phyloP scores from a whole-genome alignment of 1,140 invertebrate genomes.

The Anastatus disparis region DNA sequence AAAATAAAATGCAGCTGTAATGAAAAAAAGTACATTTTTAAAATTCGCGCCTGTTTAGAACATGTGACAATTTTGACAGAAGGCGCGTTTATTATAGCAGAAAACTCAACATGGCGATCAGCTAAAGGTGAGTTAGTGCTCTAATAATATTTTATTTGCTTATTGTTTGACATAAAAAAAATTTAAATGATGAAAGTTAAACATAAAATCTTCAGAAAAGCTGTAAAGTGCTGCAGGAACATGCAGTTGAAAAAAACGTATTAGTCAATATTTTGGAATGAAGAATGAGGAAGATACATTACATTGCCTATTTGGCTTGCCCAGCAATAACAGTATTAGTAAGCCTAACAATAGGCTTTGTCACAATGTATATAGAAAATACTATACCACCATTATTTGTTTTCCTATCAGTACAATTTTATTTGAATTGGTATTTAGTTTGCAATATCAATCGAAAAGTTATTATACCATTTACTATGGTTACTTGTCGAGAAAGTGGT shows the following conservation, averaged over 20 bases:
- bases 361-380: constrained; percentile 51
- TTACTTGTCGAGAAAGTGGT: constrained; percentile 8
- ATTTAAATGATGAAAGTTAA: background rate
- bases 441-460: constrained; percentile 47
- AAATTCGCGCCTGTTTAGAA: too few relatives aligned
- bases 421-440: constrained; percentile 55
- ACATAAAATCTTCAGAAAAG: background rate
- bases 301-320: constrained; percentile 21
- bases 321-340: constrained; percentile 34
- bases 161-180: too few relatives aligned
- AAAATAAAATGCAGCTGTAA: too few relatives aligned
- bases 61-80: too few relatives aligned
- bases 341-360: constrained; percentile 20
- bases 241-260: background rate
- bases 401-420: constrained; percentile 53
- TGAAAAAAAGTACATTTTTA: too few relatives aligned
- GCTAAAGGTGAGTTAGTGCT: background rate
- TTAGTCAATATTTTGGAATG: background rate
- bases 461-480: constrained; percentile 43
- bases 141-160: too few relatives aligned
- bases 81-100: too few relatives aligned
- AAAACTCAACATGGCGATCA: background rate
- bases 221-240: background rate
- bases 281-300: constrained; percentile 23
- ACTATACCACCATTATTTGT: constrained; percentile 50